Evolutionary conservation across 2,888 invertebrate species (phyloP), one percentile per base, ranked within the genome.

Genomic region (Pseudolycoriella hygida): DNA sequence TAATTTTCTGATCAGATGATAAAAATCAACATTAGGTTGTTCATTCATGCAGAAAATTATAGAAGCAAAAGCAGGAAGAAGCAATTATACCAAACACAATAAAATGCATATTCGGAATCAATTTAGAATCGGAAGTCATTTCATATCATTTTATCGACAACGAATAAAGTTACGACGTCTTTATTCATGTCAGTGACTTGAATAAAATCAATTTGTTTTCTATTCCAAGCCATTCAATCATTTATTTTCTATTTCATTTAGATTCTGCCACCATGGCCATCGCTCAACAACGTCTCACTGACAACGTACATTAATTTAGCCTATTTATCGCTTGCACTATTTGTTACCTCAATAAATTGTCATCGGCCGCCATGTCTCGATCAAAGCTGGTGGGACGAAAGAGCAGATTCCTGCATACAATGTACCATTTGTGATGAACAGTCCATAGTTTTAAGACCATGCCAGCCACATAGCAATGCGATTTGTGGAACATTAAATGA

Each of bases 401-500:
- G 72, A 53, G 68, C 68, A 51, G 74, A 74, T 59, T 63, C 64
- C 53, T 85, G 84, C 64, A 66, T 72, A 54, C 74, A 77, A 48
- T 85, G 85, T 68, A 77, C 80, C 46, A 69, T 69, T 57, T 84
- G 84, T 65, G 74, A 76, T 53, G 71, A 70, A 46, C 62, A 60
- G 46, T 62, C 70, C 54, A 74, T 80, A 49, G 80, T 82, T 38
- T 61, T 77, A 50, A 70, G 76, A 45, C 83, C 84, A 46, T 85
- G 84, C 64, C 79, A 80, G 55, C 65, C 77, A 48, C 79, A 84
- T 66, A 70, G 76, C 49, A 81, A 85, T 64, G 80, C 84, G 38
- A 68, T 77, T 53, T 85, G 85, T 64, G 80, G 78, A 37, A 73
- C 79, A 2, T 67, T 80, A 39, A 70, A 73, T 51, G 75, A 78